Conservation (phyloP, 2,888 invertebrate species). For the Sarcophaga carnaria region DNA sequence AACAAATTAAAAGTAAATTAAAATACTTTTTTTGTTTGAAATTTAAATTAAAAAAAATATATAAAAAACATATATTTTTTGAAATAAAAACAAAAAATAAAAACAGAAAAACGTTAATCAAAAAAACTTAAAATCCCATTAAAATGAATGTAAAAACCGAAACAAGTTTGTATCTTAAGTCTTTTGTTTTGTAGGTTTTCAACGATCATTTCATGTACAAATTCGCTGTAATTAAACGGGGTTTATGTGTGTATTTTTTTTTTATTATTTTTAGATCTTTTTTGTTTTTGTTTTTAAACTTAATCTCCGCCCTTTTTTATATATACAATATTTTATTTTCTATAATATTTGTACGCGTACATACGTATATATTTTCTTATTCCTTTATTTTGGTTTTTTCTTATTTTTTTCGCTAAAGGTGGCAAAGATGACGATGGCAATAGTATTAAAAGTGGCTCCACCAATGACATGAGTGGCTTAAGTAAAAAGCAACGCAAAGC, state of each 20-base stretch:
- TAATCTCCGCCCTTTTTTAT: constrained; percentile 64
- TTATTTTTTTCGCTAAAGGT: constrained; percentile 82
- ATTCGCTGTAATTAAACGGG: neutral
- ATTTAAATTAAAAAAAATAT: neutral
- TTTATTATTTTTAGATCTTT: constrained; percentile 19
- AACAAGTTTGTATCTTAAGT: constrained; percentile 62
- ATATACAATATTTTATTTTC: neutral
- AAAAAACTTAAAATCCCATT: neutral
- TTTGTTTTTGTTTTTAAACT: constrained; percentile 13
- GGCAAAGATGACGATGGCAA: constrained; percentile 91
- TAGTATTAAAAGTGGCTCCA: constrained; percentile 81
- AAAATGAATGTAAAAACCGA: neutral
- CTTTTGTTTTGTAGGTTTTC: constrained; percentile 46
- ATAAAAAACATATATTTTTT: too few relatives aligned
- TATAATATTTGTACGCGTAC: neutral
- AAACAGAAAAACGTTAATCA: neutral
- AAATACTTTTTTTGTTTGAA: neutral
- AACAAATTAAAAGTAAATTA: constrained; percentile 37
- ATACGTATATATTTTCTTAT: neutral
- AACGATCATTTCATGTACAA: neutral
- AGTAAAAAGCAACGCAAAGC: constrained; percentile 98
- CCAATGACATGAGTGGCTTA: constrained; percentile 83
- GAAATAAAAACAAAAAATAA: neutral
- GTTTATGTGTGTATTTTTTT: constrained; percentile 30
- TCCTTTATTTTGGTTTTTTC: neutral